Evolutionary conservation across 2,888 invertebrate genomes (phyloP), one percentile per base, ranked within the genome.

Genomic region (Rhingia campestris): DNA sequence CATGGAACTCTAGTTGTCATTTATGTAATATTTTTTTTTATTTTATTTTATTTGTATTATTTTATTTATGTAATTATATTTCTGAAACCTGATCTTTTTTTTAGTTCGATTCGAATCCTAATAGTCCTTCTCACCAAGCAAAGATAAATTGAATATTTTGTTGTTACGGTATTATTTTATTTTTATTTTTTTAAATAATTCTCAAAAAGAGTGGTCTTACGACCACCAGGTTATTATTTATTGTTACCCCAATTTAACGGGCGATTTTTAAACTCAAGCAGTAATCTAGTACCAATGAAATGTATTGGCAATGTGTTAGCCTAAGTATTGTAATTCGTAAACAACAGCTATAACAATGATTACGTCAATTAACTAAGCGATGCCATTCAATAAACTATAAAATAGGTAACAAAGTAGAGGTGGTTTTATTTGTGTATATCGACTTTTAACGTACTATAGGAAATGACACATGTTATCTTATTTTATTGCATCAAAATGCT

Each of bases 311-410:
- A 76, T 14, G 58, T 67, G 37, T 79, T 35, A 56, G 35, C 45
- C 58, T 37, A 45, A 51, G 56, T 63, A 53, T 33, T 39, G 22
- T 49, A 56, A 67, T 43, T 56, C 33, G 37, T 56, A 49, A 69
- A 59, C 22, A 30, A 79, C 45, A 61, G 35, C 53, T 58, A 37
- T 12, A n/a, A 72, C 37, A 64, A 47, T 58, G 33, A 39, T 41
- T 56, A 43, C 45, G 41, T 43, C 56, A 77, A 64, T 43, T 30
- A 73, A 54, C 22, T 64, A 53, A 53, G 33, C 59, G 66, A 74
- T 69, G 74, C 74, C 74, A 80, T 80, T 67, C 14, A 80, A 80
- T 74, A 56, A 80, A 80, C 45, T 66, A 74, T 73, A 67, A 56
- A 63, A 43, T 56, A 61, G 59, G 39, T 63, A 56, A 67, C 37